Evolutionary conservation across 1,140 invertebrate species (phyloP).

Genomic region (Nasonia vitripennis): DNA sequence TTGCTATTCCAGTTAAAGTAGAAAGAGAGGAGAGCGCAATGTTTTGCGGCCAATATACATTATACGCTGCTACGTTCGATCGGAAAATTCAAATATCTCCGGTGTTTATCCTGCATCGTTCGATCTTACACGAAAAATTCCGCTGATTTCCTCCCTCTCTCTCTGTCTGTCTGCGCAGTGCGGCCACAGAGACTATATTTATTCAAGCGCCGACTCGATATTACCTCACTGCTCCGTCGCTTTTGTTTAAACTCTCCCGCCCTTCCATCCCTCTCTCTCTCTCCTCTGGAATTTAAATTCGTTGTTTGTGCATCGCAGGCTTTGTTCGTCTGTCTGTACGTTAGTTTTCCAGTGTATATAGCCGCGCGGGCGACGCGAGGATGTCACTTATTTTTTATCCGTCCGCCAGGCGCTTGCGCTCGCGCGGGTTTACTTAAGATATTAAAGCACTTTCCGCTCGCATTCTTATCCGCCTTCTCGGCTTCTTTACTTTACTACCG

Average conservation of each 20-base stretch:
- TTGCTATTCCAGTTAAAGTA: too few relatives aligned
- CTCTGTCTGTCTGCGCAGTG: neutral
- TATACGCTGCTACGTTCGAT: neutral
- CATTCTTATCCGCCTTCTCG: constrained; percentile 32
- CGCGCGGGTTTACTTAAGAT: constrained; percentile 72
- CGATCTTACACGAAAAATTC: constrained; percentile 13
- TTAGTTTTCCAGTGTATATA: constrained; percentile 33
- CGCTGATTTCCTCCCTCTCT: constrained; percentile 1
- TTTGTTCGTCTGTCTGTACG: constrained; percentile 43
- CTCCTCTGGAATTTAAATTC: constrained; percentile 69
- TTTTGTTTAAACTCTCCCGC: constrained; percentile 35
- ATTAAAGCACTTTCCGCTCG: constrained; percentile 70
- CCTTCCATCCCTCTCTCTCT: neutral
- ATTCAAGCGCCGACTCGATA: constrained; percentile 13
- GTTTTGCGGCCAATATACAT: neutral
- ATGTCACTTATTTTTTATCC: constrained; percentile 59
- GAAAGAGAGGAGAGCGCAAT: neutral
- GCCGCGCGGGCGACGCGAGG: constrained; percentile 14
- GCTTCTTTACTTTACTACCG: constrained; percentile 35
- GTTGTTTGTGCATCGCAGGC: constrained; percentile 66
- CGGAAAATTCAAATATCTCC: neutral
- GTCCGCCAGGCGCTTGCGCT: constrained; percentile 7
- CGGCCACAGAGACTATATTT: constrained; percentile 1
- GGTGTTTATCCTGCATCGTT: neutral
- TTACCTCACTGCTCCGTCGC: neutral